These are phyloP conservation scores for Eristalinus sepulchralis DNA, from an alignment of 2,888 invertebrate species.

Conservation along the genomic window DNA sequence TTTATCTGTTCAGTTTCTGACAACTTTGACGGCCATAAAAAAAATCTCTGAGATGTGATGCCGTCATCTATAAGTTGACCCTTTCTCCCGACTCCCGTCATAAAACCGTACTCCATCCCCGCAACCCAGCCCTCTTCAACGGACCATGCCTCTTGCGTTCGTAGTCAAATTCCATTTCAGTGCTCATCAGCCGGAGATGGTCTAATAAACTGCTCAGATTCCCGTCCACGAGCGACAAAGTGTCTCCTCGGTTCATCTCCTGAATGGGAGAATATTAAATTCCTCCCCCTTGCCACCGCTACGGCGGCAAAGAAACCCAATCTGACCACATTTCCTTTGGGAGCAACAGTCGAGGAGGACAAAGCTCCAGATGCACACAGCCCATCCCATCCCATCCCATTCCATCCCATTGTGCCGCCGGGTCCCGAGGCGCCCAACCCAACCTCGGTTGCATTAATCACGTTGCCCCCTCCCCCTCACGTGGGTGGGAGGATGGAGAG, in stretches of 20 bases:
- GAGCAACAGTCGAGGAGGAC: constrained; percentile 15
- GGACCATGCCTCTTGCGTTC: background rate
- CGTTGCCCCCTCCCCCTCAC: background rate
- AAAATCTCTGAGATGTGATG: background rate
- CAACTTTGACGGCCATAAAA: background rate
- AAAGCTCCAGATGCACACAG: constrained; percentile 7
- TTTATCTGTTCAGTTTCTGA: background rate
- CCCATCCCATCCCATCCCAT: background rate
- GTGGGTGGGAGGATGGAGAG: background rate
- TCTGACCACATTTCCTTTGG: background rate
- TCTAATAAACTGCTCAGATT: constrained; percentile 29
- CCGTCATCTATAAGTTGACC: background rate
- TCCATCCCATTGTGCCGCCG: constrained; percentile 18
- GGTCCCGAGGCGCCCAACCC: constrained; percentile 11
- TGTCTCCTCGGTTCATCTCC: background rate
- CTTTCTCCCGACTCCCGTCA: background rate
- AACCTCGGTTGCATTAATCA: constrained; percentile 15
- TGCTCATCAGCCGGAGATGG: background rate
- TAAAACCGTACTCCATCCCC: background rate
- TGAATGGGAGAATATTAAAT: constrained; percentile 22
- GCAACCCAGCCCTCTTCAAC: background rate
- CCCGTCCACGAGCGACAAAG: constrained; percentile 31
- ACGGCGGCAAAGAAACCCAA: constrained; percentile 10
- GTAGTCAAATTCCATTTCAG: background rate
- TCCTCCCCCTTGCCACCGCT: background rate